Evolutionary conservation across 2,797 vertebrate genomes (phyloP).

Genomic region (Carapus acus): DNA sequence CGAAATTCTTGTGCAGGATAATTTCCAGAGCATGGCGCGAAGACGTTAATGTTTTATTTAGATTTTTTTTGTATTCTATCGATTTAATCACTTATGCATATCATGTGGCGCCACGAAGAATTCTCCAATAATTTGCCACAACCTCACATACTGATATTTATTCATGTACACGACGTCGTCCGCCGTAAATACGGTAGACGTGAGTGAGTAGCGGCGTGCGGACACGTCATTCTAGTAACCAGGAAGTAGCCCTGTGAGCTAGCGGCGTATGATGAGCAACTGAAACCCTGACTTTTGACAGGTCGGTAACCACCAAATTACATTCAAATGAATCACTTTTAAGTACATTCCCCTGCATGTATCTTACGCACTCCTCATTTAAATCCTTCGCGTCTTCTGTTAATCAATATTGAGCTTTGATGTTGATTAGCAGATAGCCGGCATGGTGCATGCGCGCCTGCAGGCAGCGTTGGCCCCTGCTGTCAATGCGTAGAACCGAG

Average conservation of each 20-base stretch:
- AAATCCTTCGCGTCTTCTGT: neutral
- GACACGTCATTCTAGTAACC: conserved; percentile 53
- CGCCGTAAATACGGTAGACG: too few relatives aligned
- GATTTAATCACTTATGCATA: too few relatives aligned
- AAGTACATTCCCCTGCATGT: neutral
- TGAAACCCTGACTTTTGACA: conserved; percentile 44
- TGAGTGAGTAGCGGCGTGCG: neutral
- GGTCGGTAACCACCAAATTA: conserved; percentile 41
- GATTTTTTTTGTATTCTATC: too few relatives aligned
- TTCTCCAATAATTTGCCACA: too few relatives aligned
- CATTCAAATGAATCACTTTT: conserved; percentile 25
- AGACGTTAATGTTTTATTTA: too few relatives aligned
- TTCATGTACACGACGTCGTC: too few relatives aligned
- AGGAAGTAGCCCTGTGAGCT: conserved; percentile 60
- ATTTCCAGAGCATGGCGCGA: too few relatives aligned
- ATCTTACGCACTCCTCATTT: too few relatives aligned
- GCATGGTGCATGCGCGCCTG: conserved; percentile 28
- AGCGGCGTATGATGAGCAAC: conserved; percentile 54
- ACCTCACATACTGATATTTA: too few relatives aligned
- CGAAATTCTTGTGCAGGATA: too few relatives aligned
- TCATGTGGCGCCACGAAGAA: too few relatives aligned
- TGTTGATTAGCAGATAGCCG: conserved; percentile 25
- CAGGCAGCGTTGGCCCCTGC: conserved; percentile 15
- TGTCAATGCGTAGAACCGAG: neutral
- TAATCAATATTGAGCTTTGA: neutral